Conservation (phyloP, 2,797 vertebrate genomes). For the Orestias chungarensis region DNA sequence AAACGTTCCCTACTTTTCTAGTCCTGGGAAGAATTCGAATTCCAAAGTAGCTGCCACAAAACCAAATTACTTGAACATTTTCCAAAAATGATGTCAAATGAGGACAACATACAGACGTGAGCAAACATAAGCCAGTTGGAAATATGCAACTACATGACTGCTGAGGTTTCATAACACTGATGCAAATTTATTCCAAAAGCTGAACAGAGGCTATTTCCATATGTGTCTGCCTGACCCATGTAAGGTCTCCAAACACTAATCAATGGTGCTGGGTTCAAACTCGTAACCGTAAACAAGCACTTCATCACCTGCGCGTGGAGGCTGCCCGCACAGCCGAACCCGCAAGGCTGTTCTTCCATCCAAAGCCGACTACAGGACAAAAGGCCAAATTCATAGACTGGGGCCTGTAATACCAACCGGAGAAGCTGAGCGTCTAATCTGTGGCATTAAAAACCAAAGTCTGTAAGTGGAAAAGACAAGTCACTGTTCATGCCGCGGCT, state of each 20-base stretch:
- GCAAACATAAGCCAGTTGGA: not conserved
- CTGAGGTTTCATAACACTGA: conserved; percentile 2
- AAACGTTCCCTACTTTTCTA: not conserved
- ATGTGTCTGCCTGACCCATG: conserved; percentile 54
- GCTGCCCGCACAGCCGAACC: conserved; percentile 72
- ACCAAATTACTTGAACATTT: not conserved
- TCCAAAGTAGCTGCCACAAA: not conserved
- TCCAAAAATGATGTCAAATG: not conserved
- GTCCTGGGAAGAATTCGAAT: not conserved
- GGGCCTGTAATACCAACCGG: conserved; percentile 69
- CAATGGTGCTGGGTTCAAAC: conserved; percentile 72
- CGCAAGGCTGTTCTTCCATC: conserved; percentile 67
- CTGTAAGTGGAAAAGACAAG: conserved; percentile 73
- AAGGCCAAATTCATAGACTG: conserved; percentile 62
- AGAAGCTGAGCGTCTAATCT: conserved; percentile 57
- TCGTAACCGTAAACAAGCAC: conserved; percentile 81
- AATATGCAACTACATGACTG: not conserved
- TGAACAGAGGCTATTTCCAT: conserved; percentile 55
- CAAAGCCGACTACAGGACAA: conserved; percentile 50
- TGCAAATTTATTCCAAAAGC: conserved; percentile 21
- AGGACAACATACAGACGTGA: not conserved
- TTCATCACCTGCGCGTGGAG: conserved; percentile 76
- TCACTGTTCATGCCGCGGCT: conserved; percentile 59
- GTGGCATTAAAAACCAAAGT: conserved; percentile 58
- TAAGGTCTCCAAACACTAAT: conserved; percentile 75